Base-by-base conservation (phyloP, 2,888 invertebrate genomes). In the Oscheius myriophilus region DNA sequence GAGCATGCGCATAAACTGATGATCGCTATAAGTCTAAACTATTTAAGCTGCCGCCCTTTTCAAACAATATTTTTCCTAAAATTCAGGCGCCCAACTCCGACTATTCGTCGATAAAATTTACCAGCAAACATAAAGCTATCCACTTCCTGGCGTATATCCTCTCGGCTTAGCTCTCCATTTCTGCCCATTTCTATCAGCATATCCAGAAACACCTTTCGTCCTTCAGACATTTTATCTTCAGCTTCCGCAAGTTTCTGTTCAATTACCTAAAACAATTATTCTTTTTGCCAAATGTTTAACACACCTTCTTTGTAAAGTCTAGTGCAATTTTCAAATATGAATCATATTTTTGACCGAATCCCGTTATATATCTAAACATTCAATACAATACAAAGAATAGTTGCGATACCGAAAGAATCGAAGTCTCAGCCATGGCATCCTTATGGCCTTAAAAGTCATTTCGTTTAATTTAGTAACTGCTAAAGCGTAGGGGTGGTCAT, bases 341-440 rank as follows among this genome's bases (percentile, higher is more conserved):
- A 42, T 82, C 79, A 59, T 74, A 85, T 46, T 76, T 75, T 4
- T 11, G 26, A 1, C 82, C 84, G 64, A 90, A 88, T 9, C 86
- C 87, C 0, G 91, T 88, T 3, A 91, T 87, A 75, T 63, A 62
- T 25, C 65, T 64, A 14, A 53, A n/a, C n/a, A 41, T 42, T 39
- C 7, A 9, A 21, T 4, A 25, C 11, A n/a, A 54, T 12, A 2
- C 16, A 14, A 39, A n/a, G n/a, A 16, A 21, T 55, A 14, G 14
- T 26, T 55, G 7, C 18, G 12, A 18, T 90, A 89, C 85, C 91
- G 92, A 49, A 91, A 81, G 1, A 88, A 86, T 42, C 90, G 88
- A 0, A 87, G 81, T 82, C 90, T 89, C 0, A 91, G 85, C 89
- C 92, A 91, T 0, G 92, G 90, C 69, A 82, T 76, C 59, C 87